Percentiles rank a stretch among this genome's conserved stretches.
These are phyloP conservation scores for Cichladusa arquata DNA, from an alignment of 2,113 vertebrate genomes.

Conservation along the genomic window DNA sequence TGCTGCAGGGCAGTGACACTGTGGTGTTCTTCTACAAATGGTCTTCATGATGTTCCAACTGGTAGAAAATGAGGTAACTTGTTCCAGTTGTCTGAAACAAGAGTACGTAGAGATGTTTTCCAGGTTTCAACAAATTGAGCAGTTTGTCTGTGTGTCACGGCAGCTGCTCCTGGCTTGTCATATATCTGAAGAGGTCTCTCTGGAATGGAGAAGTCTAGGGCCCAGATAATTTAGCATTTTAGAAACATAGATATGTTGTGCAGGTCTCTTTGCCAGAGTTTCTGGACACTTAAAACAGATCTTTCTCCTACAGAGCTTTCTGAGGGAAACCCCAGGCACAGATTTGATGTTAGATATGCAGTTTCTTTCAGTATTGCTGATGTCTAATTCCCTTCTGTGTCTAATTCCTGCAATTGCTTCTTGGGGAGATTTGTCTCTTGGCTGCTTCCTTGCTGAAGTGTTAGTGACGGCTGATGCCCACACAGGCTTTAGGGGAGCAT, in stretches of 20 bases:
- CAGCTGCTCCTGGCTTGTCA: neutral
- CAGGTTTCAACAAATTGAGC: neutral
- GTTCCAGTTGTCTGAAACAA: neutral
- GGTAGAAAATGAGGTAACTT: neutral
- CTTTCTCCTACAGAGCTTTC: neutral
- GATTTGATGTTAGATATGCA: neutral
- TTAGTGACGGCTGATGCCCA: constrained; percentile 6
- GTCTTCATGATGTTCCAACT: neutral
- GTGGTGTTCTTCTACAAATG: neutral
- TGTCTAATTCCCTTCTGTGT: constrained; percentile 16
- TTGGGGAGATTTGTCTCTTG: neutral
- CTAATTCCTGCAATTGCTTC: neutral
- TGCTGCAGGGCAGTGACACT: neutral
- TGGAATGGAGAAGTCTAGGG: neutral
- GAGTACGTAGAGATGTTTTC: neutral
- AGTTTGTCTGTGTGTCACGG: neutral
- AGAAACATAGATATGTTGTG: neutral
- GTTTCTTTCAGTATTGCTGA: neutral
- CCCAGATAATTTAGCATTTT: neutral
- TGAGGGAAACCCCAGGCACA: neutral
- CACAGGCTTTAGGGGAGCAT: neutral
- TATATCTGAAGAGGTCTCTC: neutral
- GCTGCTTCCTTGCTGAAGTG: neutral
- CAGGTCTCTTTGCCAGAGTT: neutral
- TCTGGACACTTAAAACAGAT: neutral